phyloP scores from a whole-genome alignment of 2,797 vertebrate genomes.

The Artibeus lituratus region DNA sequence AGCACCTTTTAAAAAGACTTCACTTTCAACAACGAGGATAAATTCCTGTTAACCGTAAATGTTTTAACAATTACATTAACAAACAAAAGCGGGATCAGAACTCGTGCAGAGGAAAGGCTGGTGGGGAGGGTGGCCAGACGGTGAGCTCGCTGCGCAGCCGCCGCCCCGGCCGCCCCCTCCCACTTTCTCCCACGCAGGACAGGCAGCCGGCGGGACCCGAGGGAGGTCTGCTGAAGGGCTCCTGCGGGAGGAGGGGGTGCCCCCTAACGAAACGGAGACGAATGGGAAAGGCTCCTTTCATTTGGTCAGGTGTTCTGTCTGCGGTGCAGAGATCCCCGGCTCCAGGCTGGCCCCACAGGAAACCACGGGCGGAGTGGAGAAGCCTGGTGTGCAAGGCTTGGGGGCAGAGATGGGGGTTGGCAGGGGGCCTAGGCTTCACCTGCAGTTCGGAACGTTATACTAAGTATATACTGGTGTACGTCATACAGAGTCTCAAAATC shows the following conservation, averaged over 20 bases:
- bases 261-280: not conserved
- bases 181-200: accelerated
- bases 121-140: too few species aligned
- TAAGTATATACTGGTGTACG: not conserved
- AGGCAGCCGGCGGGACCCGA: not conserved
- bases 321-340: not conserved
- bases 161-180: accelerated
- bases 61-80: not conserved
- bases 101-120: not conserved
- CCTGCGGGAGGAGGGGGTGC: not conserved
- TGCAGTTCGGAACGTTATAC: not conserved
- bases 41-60: not conserved
- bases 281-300: not conserved
- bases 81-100: not conserved
- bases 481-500: not conserved
- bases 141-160: too few species aligned
- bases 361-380: not conserved
- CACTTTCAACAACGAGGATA: not conserved
- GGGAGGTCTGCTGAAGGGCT: not conserved
- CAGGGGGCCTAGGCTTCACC: not conserved
- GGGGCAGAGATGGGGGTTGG: not conserved
- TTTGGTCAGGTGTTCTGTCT: not conserved
- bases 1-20: not conserved
- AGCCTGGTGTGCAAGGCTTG: not conserved
- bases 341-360: not conserved